phyloP scores from a whole-genome alignment of 2,113 vertebrate genomes.

The Psophia crepitans region DNA sequence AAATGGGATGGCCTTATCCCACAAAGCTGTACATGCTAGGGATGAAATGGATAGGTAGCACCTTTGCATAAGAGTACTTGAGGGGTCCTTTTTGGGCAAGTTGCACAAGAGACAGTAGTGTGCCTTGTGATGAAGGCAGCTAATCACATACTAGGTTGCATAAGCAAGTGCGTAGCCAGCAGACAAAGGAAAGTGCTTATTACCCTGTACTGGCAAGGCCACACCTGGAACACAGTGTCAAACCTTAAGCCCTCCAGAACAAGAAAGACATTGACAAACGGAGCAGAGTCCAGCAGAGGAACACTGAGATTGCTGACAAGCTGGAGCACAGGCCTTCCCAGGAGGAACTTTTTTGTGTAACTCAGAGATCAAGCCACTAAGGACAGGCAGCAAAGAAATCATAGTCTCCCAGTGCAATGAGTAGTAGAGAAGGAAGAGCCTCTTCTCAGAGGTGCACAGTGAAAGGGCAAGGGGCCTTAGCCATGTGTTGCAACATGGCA shows the following conservation, averaged over 20 bases:
- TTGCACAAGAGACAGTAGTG: background rate
- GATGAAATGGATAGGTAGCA: background rate
- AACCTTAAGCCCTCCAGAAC: background rate
- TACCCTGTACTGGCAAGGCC: accelerated
- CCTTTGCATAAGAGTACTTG: background rate
- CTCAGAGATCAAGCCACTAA: background rate
- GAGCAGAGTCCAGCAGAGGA: background rate
- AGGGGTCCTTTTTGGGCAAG: background rate
- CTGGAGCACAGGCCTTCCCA: background rate
- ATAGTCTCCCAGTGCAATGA: background rate
- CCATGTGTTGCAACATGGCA: background rate
- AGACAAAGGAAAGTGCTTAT: background rate
- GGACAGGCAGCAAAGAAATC: background rate
- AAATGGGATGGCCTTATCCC: background rate
- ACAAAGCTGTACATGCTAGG: background rate
- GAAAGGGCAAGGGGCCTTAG: background rate
- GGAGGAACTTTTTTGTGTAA: background rate
- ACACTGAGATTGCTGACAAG: background rate
- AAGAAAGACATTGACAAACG: background rate
- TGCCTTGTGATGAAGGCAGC: background rate
- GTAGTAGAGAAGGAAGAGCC: background rate
- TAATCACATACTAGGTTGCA: background rate
- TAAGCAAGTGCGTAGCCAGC: background rate
- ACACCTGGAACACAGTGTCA: accelerated
- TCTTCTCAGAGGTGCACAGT: background rate